Conservation (phyloP, 2,113 vertebrate species). For the Gobio gobio region DNA sequence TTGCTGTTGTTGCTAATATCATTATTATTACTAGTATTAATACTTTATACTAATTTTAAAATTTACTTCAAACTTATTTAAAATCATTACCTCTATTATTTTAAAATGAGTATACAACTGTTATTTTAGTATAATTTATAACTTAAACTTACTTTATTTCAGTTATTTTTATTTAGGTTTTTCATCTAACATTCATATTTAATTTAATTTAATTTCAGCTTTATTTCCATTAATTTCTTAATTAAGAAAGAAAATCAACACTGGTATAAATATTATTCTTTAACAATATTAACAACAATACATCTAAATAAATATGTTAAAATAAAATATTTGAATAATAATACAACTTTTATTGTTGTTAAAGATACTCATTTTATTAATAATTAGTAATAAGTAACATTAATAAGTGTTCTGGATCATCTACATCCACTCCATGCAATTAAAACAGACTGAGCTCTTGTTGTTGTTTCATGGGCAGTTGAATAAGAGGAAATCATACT, state of each 20-base stretch:
- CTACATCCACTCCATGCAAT: not conserved
- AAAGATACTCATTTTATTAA: not conserved
- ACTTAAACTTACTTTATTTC: not conserved
- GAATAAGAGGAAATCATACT: slow-evolving; percentile 75
- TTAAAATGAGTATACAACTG: too few relatives aligned
- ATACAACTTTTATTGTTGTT: not conserved
- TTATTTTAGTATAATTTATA: not conserved
- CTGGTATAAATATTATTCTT: not conserved
- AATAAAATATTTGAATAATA: not conserved
- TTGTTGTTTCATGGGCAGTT: not conserved
- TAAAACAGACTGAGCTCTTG: not conserved
- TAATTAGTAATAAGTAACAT: too few relatives aligned
- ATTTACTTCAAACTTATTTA: too few relatives aligned
- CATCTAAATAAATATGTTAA: not conserved
- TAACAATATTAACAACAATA: not conserved
- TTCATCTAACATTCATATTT: not conserved
- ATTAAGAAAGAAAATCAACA: not conserved
- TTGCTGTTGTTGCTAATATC: too few relatives aligned
- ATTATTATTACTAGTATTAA: too few relatives aligned
- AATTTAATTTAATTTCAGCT: not conserved
- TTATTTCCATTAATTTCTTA: not conserved
- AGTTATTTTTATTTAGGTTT: not conserved
- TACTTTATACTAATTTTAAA: too few relatives aligned
- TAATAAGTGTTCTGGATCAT: not conserved
- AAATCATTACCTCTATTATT: too few relatives aligned